Evolutionary conservation across 2,113 vertebrate species (phyloP), one percentile per base, ranked within the genome.

Genomic region (Casuarius casuarius): DNA sequence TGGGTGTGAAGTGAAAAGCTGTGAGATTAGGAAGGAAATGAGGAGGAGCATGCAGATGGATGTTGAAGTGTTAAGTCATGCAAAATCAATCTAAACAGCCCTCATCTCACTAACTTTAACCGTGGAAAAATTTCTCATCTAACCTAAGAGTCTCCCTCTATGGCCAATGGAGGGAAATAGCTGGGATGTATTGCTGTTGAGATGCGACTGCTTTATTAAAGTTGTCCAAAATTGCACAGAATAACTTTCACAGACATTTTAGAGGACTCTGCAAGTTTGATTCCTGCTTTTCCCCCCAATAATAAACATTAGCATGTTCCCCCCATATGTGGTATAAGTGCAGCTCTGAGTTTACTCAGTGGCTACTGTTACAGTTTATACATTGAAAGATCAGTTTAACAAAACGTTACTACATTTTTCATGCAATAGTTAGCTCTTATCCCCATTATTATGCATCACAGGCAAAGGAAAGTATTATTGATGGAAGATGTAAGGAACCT

Each of bases 401-500:
- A 83, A 68, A 66, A 54, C 12, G 73, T 82, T 96, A 92, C 48
- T 62, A 72, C 4, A 19, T 75, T 84, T 95, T 49, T 66, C 96
- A 93, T 94, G 96, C 96, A 96, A 72, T 48, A 62, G 84, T 97
- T 96, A 97, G 95, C 61, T 84, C 85, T 63, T 81, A 21, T 62
- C 80, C 38, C 89, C 49, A n/a, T 90, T 76, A 84, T 76, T 83
- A 67, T 3, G 3, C 73, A 75, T 59, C 58, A 91, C 59, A 70
- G 31, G 89, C 48, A 46, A 65, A 89, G 72, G 63, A 63, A 92
- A 91, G 70, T 71, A 74, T 78, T 80, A 63, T 65, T 75, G 84
- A 89, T 86, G 74, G 82, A 84, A 89, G 66, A 59, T 85, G 94
- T 95, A 84, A 95, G 79, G 72, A 94, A 95, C 95, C 91, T 96